phyloP scores from a whole-genome alignment of 1,140 invertebrate species.

The Drosophila varians region DNA sequence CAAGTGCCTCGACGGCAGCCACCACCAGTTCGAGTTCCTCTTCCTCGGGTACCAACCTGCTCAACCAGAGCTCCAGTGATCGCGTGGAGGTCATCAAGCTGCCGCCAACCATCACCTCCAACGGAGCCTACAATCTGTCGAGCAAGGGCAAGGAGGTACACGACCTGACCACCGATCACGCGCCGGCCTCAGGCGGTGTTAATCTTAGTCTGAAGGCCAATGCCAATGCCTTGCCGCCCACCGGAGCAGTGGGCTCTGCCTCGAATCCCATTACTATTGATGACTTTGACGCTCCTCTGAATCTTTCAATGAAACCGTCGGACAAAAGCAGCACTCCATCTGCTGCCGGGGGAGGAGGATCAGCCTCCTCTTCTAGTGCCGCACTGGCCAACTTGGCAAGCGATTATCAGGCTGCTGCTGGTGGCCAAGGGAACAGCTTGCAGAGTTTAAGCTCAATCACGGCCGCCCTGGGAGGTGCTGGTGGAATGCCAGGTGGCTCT shows the following conservation, averaged over 20 bases:
- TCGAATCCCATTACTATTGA: slow-evolving; percentile 84
- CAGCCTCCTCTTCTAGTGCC: slow-evolving; percentile 19
- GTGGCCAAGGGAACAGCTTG: slow-evolving; percentile 55
- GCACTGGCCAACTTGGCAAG: slow-evolving; percentile 40
- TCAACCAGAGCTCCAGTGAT: slow-evolving; percentile 83
- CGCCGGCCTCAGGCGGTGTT: slow-evolving; percentile 60
- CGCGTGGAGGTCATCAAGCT: slow-evolving; percentile 91
- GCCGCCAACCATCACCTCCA: slow-evolving; percentile 85
- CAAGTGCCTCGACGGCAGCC: slow-evolving; percentile 22
- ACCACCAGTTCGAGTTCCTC: slow-evolving; percentile 30
- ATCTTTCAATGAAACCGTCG: slow-evolving; percentile 91
- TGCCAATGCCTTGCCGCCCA: slow-evolving; percentile 52
- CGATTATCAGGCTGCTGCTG: slow-evolving; percentile 49
- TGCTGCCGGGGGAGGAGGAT: not conserved
- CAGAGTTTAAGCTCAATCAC: slow-evolving; percentile 83
- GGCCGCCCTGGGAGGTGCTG: slow-evolving; percentile 71
- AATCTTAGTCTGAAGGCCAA: slow-evolving; percentile 75
- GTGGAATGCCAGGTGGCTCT: slow-evolving; percentile 69
- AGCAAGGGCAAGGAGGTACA: slow-evolving; percentile 78
- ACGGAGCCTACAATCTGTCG: slow-evolving; percentile 82
- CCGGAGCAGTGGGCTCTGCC: slow-evolving; percentile 72
- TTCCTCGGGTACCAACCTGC: slow-evolving; percentile 24
- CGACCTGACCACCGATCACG: slow-evolving; percentile 66
- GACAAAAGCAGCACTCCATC: slow-evolving; percentile 70
- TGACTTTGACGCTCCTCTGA: slow-evolving; percentile 90